phyloP scores from a whole-genome alignment of 2,113 vertebrate species.

The Dasyprocta punctata region DNA sequence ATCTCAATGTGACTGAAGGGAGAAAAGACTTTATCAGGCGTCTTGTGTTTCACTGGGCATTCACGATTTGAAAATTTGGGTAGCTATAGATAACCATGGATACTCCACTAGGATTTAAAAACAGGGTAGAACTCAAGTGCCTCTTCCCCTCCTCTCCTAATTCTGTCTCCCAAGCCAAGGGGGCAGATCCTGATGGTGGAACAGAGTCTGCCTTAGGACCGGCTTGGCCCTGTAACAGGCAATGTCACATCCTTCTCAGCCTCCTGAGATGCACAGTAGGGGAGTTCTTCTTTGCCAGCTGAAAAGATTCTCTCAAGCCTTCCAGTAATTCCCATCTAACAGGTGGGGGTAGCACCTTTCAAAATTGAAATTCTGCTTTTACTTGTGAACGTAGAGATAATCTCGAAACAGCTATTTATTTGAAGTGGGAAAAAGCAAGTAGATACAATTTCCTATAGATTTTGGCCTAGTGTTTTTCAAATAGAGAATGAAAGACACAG shows the following conservation, averaged over 20 bases:
- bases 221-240: not conserved
- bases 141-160: not conserved
- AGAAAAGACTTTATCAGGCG: not conserved
- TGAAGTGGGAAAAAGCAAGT: not conserved
- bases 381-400: not conserved
- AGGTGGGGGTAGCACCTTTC: not conserved
- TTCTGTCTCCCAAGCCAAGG: not conserved
- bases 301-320: not conserved
- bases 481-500: constrained; percentile 15
- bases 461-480: constrained; percentile 2
- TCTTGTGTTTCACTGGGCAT: not conserved
- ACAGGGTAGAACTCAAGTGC: not conserved
- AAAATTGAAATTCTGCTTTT: constrained; percentile 31
- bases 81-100: not conserved
- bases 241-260: not conserved
- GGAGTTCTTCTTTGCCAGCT: not conserved
- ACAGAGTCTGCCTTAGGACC: not conserved
- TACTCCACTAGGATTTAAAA: not conserved
- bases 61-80: not conserved
- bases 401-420: constrained; percentile 27
- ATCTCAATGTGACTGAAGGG: not conserved
- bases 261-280: not conserved
- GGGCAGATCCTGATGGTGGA: not conserved
- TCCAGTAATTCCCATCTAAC: not conserved
- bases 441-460: constrained; percentile 33